Evolutionary conservation across 2,888 invertebrate species (phyloP).

Genomic region (Acronicta aceris): DNA sequence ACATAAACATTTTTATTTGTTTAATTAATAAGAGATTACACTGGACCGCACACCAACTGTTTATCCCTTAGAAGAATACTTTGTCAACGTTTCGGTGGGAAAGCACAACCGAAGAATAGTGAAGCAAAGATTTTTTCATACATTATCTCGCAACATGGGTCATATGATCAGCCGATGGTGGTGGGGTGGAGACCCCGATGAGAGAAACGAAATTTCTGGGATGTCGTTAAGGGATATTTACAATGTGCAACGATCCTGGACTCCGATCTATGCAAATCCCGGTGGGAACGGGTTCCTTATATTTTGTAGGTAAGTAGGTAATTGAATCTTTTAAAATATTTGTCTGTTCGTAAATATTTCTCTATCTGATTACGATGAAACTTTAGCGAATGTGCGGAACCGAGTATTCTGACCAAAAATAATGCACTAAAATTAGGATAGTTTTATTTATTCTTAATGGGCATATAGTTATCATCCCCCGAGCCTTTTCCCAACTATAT

Average conservation of each 20-base stretch:
- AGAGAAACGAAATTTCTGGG: slow-evolving; percentile 60
- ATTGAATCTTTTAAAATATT: neutral
- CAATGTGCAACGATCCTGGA: slow-evolving; percentile 65
- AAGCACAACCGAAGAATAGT: neutral
- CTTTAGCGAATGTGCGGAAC: no score
- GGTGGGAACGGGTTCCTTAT: slow-evolving; percentile 63
- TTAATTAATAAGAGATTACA: neutral
- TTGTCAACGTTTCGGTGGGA: neutral
- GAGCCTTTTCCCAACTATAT: no score
- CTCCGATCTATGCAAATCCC: slow-evolving; percentile 57
- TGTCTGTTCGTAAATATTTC: no score
- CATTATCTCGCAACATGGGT: slow-evolving; percentile 53
- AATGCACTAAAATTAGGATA: no score
- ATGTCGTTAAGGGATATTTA: slow-evolving; percentile 67
- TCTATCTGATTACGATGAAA: no score
- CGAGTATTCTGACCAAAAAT: no score
- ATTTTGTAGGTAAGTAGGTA: slow-evolving; percentile 62
- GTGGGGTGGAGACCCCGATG: slow-evolving; percentile 71
- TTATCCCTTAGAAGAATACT: slow-evolving; percentile 9
- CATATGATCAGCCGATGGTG: slow-evolving; percentile 54
- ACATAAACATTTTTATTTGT: neutral
- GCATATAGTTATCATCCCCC: no score
- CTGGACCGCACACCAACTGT: slow-evolving; percentile 16
- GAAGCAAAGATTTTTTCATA: neutral
- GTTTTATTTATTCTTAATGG: no score